Conservation (phyloP, 2,888 invertebrate species). For the Fissipunctia ypsillon region DNA sequence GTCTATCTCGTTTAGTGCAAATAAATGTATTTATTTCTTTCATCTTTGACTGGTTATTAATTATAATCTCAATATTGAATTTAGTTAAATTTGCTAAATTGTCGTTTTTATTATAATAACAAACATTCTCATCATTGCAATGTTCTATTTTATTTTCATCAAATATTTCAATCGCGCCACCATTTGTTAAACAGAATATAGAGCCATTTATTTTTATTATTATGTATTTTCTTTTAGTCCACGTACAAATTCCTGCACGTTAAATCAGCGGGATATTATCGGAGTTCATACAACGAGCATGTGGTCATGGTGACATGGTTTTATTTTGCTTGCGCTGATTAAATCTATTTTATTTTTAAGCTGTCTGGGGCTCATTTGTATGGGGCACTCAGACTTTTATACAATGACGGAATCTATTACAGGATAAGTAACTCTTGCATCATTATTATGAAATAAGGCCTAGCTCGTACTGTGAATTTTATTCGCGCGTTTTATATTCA, state of each 20-base stretch:
- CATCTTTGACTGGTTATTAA: background rate
- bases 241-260: conserved; percentile 32
- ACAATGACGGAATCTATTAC: conserved; percentile 1
- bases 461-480: too few relatives aligned
- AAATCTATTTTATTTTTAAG: conserved; percentile 62
- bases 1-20: background rate
- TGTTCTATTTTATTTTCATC: background rate
- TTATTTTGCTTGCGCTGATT: conserved; percentile 44
- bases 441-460: background rate
- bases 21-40: background rate
- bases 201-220: conserved; percentile 42
- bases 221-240: conserved; percentile 14
- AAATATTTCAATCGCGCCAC: conserved; percentile 26
- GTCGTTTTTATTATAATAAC: background rate
- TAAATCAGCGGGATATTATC: conserved; percentile 56
- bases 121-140: background rate
- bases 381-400: conserved; percentile 16
- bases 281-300: conserved; percentile 52
- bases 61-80: background rate
- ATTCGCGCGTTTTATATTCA: too few relatives aligned
- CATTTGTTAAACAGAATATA: background rate
- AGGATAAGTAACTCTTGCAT: background rate
- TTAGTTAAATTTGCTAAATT: background rate
- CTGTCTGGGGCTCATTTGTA: conserved; percentile 49
- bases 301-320: conserved; percentile 55